Base-by-base conservation (phyloP, 1,140 invertebrate genomes). In the Eubasilissa regina region DNA sequence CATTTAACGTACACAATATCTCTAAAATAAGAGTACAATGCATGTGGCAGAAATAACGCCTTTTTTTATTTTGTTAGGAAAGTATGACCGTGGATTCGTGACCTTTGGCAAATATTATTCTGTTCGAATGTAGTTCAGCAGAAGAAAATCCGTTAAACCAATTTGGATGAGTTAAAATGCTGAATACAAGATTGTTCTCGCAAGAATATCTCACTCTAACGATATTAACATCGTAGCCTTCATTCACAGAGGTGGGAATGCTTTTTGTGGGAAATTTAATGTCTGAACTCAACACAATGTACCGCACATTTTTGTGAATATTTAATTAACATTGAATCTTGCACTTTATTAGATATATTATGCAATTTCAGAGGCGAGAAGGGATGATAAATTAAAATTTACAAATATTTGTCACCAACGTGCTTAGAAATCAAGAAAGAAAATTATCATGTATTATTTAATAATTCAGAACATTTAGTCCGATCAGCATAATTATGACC, bases 241-340 rank as follows among this genome's bases (percentile, higher is more conserved):
- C 55, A 58, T 58, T 58, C 55, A 15, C 55, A 58, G 55, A 58
- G 15, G 11, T 19, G 55, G 17, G 55, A 58, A 58, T 58, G 55
- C 15, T 58, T 58, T 58, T 58, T 58, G 55, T 58, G 55, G 55
- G 55, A 58, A 58, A 58, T 58, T 21, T 58, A 3, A 35, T 35
- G 25, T 1, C 25, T 35, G 25, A 35, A 58, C 17, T 58, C 17
- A 15, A 58, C 55, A 58, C 55, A 58, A 58, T 19, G 25, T 6
- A 58, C 17, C 55, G 17, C 11, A 12, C 55, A 58, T 58, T 58
- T 58, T 58, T 21, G 55, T 58, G 55, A 15, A 58, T 58, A 58
- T 19, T 58, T 58, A 58, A 58, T 58, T 8, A 58, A 58, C 55
- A 58, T 21, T 10, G 55, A 58, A 17, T 58, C 55, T 11, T 58